Evolutionary conservation across 2,113 vertebrate species (phyloP), one percentile per base, ranked within the genome.

Genomic region (Pholis gunnellus): DNA sequence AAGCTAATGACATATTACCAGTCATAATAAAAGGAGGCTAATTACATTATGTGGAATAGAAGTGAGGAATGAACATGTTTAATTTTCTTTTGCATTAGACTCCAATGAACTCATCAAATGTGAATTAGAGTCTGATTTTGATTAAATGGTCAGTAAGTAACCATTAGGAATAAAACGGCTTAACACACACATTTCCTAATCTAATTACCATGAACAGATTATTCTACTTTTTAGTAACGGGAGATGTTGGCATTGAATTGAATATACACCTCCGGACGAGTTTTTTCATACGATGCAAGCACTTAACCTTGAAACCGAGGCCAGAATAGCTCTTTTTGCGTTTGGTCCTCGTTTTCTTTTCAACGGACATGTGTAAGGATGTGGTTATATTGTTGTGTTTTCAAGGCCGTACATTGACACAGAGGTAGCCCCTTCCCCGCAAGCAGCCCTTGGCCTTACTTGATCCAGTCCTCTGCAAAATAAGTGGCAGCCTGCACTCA

Each of bases 401-500:
- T 88, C 70, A 84, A 84, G 83, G 86, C 83, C 2, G 4, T 44
- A 56, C 25, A 52, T 57, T 59, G 68, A 70, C 73, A 72, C 81
- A 54, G 59, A 80, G 42, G 65, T 76, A 75, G 69, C 83, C 69
- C 75, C 5, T 13, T 48, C 75, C 65, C 48, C 57, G 67, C 60
- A 34, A 78, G 84, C 42, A 70, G 79, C 60, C 88, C 74, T 79
- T 78, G 82, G 87, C 86, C 83, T 84, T 81, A 88, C 94, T 92
- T 88, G 88, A 95, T 95, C 91, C 93, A 89, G 79, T 89, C 86
- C 88, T 91, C 91, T 87, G 90, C 86, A 93, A 96, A 88, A 82
- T 80, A 94, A 92, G 88, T 85, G 88, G 86, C 82, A 93, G 90
- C 82, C 88, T 66, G 81, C 75, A 89, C 85, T 96, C 93, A 96